These are phyloP conservation scores for Apantesis nais DNA, from an alignment of 2,888 invertebrate species.

Conservation along the genomic window DNA sequence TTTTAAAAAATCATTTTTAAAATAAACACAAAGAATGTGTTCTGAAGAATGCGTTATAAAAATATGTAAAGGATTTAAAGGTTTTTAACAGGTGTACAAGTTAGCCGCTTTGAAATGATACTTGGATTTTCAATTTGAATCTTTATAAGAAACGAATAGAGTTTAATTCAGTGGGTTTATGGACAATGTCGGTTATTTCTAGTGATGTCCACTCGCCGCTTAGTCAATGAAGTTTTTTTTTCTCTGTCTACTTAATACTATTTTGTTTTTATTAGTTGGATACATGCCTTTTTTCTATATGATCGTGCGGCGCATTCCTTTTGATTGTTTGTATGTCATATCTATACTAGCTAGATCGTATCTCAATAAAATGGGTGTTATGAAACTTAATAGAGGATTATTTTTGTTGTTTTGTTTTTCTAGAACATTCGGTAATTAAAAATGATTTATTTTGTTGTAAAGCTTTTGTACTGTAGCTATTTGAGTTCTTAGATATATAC, in stretches of 20 bases:
- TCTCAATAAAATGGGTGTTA: conserved; percentile 78
- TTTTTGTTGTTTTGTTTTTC: conserved; percentile 60
- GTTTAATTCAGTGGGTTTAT: conserved; percentile 25
- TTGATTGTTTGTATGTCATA: conserved; percentile 65
- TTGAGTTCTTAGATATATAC: conserved; percentile 21
- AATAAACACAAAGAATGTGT: conserved; percentile 72
- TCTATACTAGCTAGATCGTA: conserved; percentile 64
- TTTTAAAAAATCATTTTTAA: conserved; percentile 59
- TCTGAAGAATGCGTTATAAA: conserved; percentile 76
- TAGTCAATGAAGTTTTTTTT: conserved; percentile 71
- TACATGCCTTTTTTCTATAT: conserved; percentile 73
- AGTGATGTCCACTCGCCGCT: conserved; percentile 60
- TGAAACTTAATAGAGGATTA: conserved; percentile 75
- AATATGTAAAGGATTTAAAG: conserved; percentile 78
- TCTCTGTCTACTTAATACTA: conserved; percentile 76
- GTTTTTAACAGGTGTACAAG: conserved; percentile 77
- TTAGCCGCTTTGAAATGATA: conserved; percentile 38
- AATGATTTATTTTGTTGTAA: conserved; percentile 43
- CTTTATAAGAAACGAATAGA: conserved; percentile 9
- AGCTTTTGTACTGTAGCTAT: conserved; percentile 27
- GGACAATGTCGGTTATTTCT: conserved; percentile 22
- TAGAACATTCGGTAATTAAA: conserved; percentile 64
- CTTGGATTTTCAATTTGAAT: conserved; percentile 28
- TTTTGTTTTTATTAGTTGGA: conserved; percentile 80
- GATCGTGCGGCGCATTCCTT: conserved; percentile 72